Evolutionary conservation across 2,113 vertebrate genomes (phyloP).

Genomic region (Limnothrissa miodon): DNA sequence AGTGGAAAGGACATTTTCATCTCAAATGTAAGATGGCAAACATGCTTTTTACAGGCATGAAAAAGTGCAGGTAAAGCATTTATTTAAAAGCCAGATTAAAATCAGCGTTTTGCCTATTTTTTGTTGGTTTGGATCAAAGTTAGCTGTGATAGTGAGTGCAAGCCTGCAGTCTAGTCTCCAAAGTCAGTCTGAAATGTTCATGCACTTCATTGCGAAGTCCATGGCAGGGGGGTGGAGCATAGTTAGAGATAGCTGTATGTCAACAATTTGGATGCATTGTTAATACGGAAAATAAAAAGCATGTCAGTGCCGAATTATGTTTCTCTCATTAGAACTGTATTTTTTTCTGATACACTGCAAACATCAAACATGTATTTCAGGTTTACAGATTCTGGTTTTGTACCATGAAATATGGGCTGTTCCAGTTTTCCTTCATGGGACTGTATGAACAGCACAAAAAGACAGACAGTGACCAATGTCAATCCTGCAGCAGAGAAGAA

Average conservation of each 20-base stretch:
- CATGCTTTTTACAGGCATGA: conserved; percentile 4
- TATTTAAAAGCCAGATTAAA: background rate
- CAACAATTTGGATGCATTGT: background rate
- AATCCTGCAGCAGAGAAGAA: background rate
- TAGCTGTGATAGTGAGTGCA: background rate
- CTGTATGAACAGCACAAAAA: conserved; percentile 14
- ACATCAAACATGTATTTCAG: conserved; percentile 12
- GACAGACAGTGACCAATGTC: background rate
- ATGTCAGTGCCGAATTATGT: conserved; percentile 1
- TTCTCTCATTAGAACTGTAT: background rate
- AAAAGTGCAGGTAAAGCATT: conserved; percentile 20
- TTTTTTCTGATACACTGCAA: conserved; percentile 14
- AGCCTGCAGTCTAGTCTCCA: background rate
- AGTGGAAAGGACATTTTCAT: background rate
- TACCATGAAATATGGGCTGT: conserved; percentile 4
- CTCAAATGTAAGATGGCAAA: background rate
- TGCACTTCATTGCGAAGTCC: background rate
- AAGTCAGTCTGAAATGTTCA: background rate
- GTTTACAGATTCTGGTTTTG: conserved; percentile 8
- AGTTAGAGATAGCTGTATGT: background rate
- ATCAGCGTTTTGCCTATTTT: background rate
- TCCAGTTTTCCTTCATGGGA: background rate
- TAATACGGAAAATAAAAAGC: background rate
- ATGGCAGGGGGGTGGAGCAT: background rate
- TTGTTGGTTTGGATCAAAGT: background rate